These are phyloP conservation scores for Lepidurus apus DNA, from an alignment of 1,140 invertebrate species.

Conservation along the genomic window DNA sequence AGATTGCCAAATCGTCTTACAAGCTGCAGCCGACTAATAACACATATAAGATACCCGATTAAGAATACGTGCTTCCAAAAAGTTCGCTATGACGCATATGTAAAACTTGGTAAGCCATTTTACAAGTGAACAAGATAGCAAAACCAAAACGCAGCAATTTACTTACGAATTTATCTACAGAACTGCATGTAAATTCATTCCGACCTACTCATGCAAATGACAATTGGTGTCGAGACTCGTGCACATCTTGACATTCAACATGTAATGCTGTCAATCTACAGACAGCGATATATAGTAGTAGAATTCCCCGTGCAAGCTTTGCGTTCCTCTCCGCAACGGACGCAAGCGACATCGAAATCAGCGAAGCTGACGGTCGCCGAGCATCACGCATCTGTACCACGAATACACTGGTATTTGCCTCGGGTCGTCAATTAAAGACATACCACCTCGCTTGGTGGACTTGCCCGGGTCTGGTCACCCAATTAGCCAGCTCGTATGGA, in stretches of 20 bases:
- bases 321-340: neutral
- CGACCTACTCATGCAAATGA: no score
- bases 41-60: no score
- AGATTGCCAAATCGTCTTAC: no score
- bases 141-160: no score
- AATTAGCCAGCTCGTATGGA: neutral
- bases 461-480: constrained; percentile 8
- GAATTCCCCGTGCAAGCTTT: neutral
- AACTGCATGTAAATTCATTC: no score
- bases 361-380: constrained; percentile 10
- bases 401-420: constrained; percentile 19
- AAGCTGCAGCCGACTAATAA: no score
- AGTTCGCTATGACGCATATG: no score
- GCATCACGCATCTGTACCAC: constrained; percentile 5
- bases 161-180: no score
- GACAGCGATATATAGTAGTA: neutral
- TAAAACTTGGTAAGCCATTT: no score
- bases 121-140: no score
- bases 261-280: neutral
- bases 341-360: neutral
- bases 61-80: no score
- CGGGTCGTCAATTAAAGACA: constrained; percentile 21
- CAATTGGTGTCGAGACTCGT: no score
- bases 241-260: neutral
- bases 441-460: constrained; percentile 20